Evolutionary conservation across 53 echinoderm and acorn worm species (phyloP).

Genomic region (Mesocentrotus franciscanus): DNA sequence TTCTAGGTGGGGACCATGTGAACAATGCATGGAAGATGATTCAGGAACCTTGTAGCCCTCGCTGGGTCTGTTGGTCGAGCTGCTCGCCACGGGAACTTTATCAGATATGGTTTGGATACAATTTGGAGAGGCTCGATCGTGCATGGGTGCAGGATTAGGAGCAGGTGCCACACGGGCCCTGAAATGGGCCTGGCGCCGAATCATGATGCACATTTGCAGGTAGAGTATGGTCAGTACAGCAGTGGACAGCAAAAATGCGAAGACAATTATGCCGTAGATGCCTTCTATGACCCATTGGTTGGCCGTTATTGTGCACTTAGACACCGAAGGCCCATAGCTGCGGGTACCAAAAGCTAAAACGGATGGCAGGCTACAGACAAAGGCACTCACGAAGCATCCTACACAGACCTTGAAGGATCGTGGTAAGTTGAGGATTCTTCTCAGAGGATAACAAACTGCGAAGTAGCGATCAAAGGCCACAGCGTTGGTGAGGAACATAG

Average conservation of each 20-base stretch:
- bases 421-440: neutral
- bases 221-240: neutral
- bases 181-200: conserved; percentile 12
- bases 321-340: neutral
- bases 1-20: neutral
- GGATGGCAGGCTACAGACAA: neutral
- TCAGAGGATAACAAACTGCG: conserved; percentile 47
- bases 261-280: conserved; percentile 19
- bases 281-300: neutral
- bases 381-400: neutral
- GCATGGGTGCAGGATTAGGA: neutral
- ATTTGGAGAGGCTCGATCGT: neutral
- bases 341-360: conserved; percentile 42
- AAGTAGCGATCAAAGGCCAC: conserved; percentile 60
- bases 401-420: conserved; percentile 6
- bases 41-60: neutral
- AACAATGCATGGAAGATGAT: neutral
- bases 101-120: neutral
- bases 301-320: neutral
- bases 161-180: conserved; percentile 15
- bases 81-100: neutral
- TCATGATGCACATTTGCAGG: conserved; percentile 28
- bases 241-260: neutral
- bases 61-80: neutral
- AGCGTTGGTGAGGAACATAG: conserved; percentile 42